phyloP scores from a whole-genome alignment of 2,113 vertebrate genomes.

The Anoplopoma fimbria region DNA sequence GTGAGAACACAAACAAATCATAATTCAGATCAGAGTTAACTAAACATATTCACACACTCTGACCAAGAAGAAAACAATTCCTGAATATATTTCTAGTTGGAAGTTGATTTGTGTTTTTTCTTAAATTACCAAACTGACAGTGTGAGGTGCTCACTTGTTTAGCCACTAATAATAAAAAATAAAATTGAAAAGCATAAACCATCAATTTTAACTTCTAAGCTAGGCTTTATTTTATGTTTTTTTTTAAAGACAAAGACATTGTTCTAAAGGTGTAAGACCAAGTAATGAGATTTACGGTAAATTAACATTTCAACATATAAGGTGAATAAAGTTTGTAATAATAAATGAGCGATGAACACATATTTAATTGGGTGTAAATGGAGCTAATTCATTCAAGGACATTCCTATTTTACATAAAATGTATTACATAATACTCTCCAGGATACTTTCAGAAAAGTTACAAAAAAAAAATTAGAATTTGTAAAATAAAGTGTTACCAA shows the following conservation, averaged over 20 bases:
- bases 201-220: not conserved
- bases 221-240: not conserved
- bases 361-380: not conserved
- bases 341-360: not conserved
- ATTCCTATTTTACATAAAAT: not conserved
- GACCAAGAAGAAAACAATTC: not conserved
- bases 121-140: not conserved
- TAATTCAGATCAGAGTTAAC: not conserved
- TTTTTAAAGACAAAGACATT: not conserved
- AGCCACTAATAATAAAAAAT: not conserved
- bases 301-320: not conserved
- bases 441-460: not conserved
- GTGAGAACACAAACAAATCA: slow-evolving; percentile 34
- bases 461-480: not conserved
- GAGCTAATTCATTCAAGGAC: not conserved
- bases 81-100: not conserved
- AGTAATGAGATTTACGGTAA: not conserved
- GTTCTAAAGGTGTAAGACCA: not conserved
- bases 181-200: not conserved
- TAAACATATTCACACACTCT: not conserved
- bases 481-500: not conserved
- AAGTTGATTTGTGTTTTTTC: not conserved
- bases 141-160: not conserved
- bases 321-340: not conserved
- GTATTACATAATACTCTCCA: not conserved